phyloP scores from a whole-genome alignment of 2,113 vertebrate genomes.

The Heteronetta atricapilla region DNA sequence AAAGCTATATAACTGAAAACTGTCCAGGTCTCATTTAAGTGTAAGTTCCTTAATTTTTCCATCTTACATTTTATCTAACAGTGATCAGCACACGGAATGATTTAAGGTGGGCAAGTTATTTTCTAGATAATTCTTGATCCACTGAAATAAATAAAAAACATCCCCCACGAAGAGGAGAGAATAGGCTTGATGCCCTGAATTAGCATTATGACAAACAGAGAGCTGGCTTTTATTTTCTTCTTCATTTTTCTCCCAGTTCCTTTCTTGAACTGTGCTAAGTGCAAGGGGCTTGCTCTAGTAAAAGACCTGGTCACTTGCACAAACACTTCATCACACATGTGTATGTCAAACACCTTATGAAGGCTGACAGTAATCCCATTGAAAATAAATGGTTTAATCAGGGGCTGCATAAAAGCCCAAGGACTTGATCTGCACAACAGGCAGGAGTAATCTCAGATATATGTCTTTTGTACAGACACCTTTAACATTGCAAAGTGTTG shows the following conservation, averaged over 20 bases:
- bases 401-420: background rate
- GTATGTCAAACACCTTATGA: background rate
- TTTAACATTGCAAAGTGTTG: background rate
- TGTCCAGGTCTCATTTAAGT: background rate
- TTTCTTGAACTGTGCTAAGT: background rate
- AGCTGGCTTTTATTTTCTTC: background rate
- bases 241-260: background rate
- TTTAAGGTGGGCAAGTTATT: background rate
- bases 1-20: background rate
- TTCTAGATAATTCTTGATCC: background rate
- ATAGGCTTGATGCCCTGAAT: background rate
- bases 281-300: background rate
- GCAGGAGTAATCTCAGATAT: background rate
- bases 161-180: background rate
- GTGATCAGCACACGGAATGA: background rate
- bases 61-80: background rate
- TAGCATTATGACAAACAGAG: background rate
- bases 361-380: too few species aligned
- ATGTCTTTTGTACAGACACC: background rate
- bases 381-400: background rate
- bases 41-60: background rate
- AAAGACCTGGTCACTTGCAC: background rate
- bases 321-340: fast-evolving
- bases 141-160: background rate
- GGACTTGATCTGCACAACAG: background rate